Percentiles rank a stretch among this genome's conserved stretches.
Conservation (phyloP, 2,888 invertebrate species). For the Pegoplata infirma region DNA sequence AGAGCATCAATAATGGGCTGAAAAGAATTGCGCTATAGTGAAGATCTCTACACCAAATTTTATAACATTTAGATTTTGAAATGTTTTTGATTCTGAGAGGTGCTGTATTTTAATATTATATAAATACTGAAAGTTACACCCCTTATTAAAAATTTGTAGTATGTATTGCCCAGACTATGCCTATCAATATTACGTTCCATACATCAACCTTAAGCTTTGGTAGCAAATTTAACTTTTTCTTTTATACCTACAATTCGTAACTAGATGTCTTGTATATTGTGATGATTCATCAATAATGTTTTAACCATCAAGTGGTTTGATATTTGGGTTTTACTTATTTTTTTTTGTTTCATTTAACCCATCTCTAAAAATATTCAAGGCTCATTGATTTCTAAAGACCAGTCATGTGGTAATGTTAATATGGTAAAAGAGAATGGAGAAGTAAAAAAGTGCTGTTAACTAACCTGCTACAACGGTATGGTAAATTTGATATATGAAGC, state of each 20-base stretch:
- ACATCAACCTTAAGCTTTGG: not conserved
- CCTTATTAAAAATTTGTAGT: too few species aligned
- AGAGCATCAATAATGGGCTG: too few species aligned
- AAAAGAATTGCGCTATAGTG: too few species aligned
- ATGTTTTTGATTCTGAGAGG: too few species aligned
- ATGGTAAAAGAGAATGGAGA: not conserved
- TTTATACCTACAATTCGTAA: not conserved
- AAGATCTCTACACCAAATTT: too few species aligned
- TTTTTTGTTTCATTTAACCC: not conserved
- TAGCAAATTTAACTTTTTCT: not conserved
- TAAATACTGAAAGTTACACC: too few species aligned
- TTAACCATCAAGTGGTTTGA: constrained; percentile 40
- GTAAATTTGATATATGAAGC: not conserved
- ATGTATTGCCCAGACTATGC: too few species aligned
- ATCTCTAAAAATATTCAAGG: constrained; percentile 34
- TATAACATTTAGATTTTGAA: too few species aligned
- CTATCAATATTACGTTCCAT: too few species aligned
- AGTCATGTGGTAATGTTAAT: constrained; percentile 8
- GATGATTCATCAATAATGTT: constrained; percentile 57
- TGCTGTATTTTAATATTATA: too few species aligned
- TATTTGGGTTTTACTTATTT: constrained; percentile 4
- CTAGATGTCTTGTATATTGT: constrained; percentile 7
- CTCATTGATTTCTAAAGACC: constrained; percentile 46
- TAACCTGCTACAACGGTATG: not conserved
- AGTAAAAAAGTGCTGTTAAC: not conserved